Base-by-base conservation (phyloP, 2,113 vertebrate species). In the Eretmochelys imbricata region DNA sequence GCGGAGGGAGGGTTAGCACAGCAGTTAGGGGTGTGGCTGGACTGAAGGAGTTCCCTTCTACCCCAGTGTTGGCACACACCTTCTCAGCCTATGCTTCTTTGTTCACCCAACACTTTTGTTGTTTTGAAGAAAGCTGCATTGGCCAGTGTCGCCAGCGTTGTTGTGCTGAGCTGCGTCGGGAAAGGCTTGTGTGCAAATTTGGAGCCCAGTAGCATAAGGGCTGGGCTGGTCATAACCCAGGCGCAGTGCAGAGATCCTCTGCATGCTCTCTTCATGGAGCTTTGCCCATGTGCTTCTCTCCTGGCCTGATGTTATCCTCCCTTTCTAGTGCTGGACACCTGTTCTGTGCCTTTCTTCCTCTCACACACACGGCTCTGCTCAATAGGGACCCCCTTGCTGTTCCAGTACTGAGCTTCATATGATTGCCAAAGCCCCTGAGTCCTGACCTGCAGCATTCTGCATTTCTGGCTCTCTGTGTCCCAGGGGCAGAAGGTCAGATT, bases 401-500 rank as follows among this genome's bases (percentile, higher is more conserved):
- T 84, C 2, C 0, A 12, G 82, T 78, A 85, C 53, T 50, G 62
- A 84, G 59, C 82, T 76, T 87, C 46, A 53, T 6, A 0, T 49
- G 51, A 69, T 10, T 35, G 84, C 84, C 57, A 11, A 20, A 13
- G 25, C 55, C 54, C 54, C 24, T 55, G 54, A 25, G 8, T 55
- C 54, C 10, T 27, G 25, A 57, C 55, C 55, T 11, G 1, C 6
- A 0, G 1, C 25, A 59, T 87, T 82, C 46, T 51, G 57, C 53
- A 54, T 84, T 27, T 48, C 48, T 72, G 27, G 55, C 55, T 10
- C 55, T 57, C 25, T 57, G 25, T 24, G 25, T 57, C 55, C 55
- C 4, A 25, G 55, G 24, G 9, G 53, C 24, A 57, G 25, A 57
- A 57, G 55, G 25, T 27, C 25, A 57, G 10, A 57, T 10, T 25